Conservation (phyloP, 2,888 invertebrate species). For the Chironomus riparius region DNA sequence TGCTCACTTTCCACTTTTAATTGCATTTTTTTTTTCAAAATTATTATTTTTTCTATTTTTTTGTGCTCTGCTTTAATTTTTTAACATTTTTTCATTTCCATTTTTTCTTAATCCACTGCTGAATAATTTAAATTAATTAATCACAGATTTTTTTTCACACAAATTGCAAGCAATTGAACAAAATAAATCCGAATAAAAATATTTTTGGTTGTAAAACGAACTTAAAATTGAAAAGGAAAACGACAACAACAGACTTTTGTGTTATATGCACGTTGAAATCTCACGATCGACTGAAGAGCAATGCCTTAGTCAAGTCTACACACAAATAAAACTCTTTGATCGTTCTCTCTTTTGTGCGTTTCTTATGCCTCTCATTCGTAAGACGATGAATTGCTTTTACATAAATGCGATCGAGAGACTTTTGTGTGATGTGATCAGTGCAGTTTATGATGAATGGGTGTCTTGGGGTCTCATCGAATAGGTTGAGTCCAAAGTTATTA, state of each 20-base stretch:
- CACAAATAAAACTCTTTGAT: not conserved
- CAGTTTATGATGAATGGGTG: no score
- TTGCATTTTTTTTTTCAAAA: not conserved
- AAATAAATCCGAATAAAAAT: not conserved
- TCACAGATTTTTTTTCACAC: no score
- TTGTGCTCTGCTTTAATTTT: not conserved
- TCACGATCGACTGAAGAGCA: not conserved
- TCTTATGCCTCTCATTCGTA: not conserved
- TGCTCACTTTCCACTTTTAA: slow-evolving; percentile 8
- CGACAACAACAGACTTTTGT: no score
- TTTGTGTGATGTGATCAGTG: not conserved
- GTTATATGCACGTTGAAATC: not conserved
- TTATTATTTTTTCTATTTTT: not conserved
- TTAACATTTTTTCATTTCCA: not conserved
- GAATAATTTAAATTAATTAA: not conserved
- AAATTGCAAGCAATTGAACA: not conserved
- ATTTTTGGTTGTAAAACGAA: not conserved
- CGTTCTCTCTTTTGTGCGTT: not conserved
- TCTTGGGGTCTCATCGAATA: no score
- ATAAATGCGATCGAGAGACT: no score
- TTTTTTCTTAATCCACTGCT: not conserved
- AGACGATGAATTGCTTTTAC: not conserved
- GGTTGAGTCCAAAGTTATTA: no score
- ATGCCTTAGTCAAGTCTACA: not conserved
- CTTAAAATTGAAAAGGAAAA: not conserved